These are phyloP conservation scores for Drosophila heteroneura DNA, from an alignment of 2,888 invertebrate genomes.

Conservation along the genomic window DNA sequence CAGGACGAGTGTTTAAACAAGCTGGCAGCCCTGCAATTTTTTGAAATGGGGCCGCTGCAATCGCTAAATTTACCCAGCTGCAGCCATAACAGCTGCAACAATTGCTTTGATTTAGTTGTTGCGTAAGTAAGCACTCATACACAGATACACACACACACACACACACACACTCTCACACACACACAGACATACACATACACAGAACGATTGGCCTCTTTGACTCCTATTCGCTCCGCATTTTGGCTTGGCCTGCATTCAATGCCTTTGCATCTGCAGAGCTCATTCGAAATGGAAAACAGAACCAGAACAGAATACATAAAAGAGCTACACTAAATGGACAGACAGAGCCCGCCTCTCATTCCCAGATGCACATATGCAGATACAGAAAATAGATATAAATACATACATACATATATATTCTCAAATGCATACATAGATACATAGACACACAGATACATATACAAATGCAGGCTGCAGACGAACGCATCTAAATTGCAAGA, in stretches of 20 bases:
- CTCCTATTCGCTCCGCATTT: conserved; percentile 47
- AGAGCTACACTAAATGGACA: conserved; percentile 47
- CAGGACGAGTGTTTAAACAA: conserved; percentile 9
- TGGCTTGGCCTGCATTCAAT: conserved; percentile 63
- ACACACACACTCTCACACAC: conserved; percentile 3
- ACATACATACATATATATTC: conserved; percentile 1
- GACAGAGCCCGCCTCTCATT: conserved; percentile 43
- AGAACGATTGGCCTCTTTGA: conserved; percentile 64
- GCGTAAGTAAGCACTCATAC: conserved; percentile 41
- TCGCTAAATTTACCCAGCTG: conserved; percentile 41
- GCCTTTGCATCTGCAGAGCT: conserved; percentile 59
- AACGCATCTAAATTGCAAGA: conserved; percentile 71
- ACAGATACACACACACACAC: not conserved
- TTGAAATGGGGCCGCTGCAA: conserved; percentile 37
- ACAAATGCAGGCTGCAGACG: conserved; percentile 29
- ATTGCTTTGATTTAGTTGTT: conserved; percentile 59
- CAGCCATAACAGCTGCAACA: conserved; percentile 44
- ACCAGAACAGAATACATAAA: conserved; percentile 47
- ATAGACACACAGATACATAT: conserved; percentile 33
- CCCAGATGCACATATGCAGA: conserved; percentile 47
- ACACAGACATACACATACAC: not conserved
- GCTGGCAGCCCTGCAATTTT: conserved; percentile 38
- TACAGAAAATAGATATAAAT: conserved; percentile 21
- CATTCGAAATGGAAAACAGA: conserved; percentile 67
- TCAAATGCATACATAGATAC: conserved; percentile 11